Conservation (phyloP, 2,797 vertebrate genomes). For the Coilia nasus region DNA sequence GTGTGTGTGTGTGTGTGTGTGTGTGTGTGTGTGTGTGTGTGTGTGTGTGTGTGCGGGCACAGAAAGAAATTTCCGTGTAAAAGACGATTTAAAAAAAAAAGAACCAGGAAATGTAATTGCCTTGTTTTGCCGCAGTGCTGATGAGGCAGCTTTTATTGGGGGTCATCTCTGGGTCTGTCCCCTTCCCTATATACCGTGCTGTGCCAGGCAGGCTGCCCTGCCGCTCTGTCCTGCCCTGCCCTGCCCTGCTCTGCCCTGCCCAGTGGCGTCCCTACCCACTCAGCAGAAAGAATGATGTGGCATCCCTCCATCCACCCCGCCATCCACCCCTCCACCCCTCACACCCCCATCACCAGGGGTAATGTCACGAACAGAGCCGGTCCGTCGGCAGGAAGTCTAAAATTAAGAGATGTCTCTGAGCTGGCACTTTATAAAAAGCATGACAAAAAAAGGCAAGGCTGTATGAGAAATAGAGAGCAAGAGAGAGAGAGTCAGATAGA, state of each 20-base stretch:
- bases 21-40: too few species aligned
- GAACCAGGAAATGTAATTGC: neutral
- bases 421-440: conserved; percentile 21
- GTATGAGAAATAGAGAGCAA: neutral
- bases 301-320: neutral
- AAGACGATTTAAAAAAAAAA: neutral
- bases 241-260: neutral
- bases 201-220: too few species aligned
- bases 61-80: neutral
- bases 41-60: too few species aligned
- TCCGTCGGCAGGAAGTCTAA: conserved; percentile 20
- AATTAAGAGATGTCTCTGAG: conserved; percentile 14
- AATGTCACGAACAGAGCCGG: conserved; percentile 1
- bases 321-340: neutral
- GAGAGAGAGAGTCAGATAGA: neutral
- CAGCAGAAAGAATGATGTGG: conserved; percentile 21
- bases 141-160: neutral
- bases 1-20: too few species aligned
- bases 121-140: neutral
- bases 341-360: neutral
- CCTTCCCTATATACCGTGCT: neutral
- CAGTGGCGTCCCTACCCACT: neutral
- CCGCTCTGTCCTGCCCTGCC: too few species aligned
- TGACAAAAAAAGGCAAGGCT: neutral
- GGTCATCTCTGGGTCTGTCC: neutral